A percentile compares a stretch with the other conserved stretches of the same genome.
Conservation (phyloP, 2,797 vertebrate species). For the Rallus crepitans region DNA sequence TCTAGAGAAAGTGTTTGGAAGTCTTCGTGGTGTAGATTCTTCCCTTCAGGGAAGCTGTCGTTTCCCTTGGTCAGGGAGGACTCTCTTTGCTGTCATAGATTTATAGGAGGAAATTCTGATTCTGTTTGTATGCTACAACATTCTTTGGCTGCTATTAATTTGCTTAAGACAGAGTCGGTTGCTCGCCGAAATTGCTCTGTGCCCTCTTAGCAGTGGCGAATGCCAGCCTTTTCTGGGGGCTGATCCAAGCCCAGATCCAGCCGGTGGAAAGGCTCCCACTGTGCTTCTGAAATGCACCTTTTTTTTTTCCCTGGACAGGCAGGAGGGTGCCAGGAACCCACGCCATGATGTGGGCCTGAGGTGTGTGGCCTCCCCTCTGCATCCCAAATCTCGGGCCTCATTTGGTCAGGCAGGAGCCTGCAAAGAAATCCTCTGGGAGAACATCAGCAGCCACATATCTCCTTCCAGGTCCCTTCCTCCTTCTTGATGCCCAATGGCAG, state of each 20-base stretch:
- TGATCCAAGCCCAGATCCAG: background rate
- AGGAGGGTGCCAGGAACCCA: background rate
- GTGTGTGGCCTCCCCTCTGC: background rate
- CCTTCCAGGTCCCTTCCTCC: background rate
- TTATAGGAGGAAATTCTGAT: background rate
- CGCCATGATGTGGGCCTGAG: rapidly evolving
- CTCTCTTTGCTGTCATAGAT: background rate
- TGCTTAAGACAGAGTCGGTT: background rate
- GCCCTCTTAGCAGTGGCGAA: rapidly evolving
- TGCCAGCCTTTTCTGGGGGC: background rate
- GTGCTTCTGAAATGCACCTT: background rate
- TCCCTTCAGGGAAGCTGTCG: background rate
- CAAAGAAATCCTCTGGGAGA: background rate
- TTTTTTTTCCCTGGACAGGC: background rate
- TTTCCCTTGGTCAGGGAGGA: background rate
- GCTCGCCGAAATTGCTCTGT: background rate
- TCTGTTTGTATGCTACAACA: background rate
- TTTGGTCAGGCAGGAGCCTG: rapidly evolving
- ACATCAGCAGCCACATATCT: rapidly evolving
- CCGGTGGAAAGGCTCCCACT: background rate
- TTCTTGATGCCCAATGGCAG: background rate
- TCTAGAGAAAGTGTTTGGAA: background rate
- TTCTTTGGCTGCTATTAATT: background rate
- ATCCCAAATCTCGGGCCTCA: background rate
- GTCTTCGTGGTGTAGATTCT: background rate